Base-by-base conservation (phyloP, 2,888 invertebrate genomes). In the Pseudeuparius sepicola region DNA sequence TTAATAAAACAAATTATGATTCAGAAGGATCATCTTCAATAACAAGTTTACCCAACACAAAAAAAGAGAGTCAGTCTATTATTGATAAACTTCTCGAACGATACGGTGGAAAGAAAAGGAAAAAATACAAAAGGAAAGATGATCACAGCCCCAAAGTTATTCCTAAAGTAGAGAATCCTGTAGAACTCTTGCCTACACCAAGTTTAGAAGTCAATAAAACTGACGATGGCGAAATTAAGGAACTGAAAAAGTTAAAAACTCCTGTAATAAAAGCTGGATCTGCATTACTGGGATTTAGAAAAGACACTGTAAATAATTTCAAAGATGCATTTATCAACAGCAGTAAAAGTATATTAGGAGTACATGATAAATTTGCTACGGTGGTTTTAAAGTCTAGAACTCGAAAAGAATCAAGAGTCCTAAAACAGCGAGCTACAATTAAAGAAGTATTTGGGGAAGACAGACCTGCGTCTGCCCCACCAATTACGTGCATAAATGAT, bases 371-470 rank as follows among this genome's bases (percentile, higher is more conserved):
- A 57, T 81, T 84, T 51, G 69, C 78, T 16, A 77, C 84, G 0
- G 71, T 81, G 17, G 75, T 84, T 30, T 54, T 83, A 39, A 77
- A 80, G 53, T 74, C 81, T 27, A 68, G 84, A 49, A 84, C 84
- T 11, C 68, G 84, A 49, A 81, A 78, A 17, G 82, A 84, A 55
- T 81, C 79, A 28, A 68, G 80, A 49, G 70, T 78, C 11, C 57
- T 73, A 45, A 81, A 83, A 57, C 78, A 79, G 52, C 68, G 79
- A 49, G 82, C 82, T 24, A 80, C 82, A 3, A 84, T 85, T 25
- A 76, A 82, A 46, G 84, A 86, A 62, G 83, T 86, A 2, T 86
- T 87, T 57, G 85, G 85, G 1, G 71, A 71, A 40, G 85, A 86
- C 51, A 67, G 85, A 24, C 84, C 87, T 0, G 84, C 85, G 0